A percentile compares a stretch with the other conserved stretches of the same genome.
Evolutionary conservation across 1,140 invertebrate species (phyloP).

Genomic region (Gonioctena quinquepunctata): DNA sequence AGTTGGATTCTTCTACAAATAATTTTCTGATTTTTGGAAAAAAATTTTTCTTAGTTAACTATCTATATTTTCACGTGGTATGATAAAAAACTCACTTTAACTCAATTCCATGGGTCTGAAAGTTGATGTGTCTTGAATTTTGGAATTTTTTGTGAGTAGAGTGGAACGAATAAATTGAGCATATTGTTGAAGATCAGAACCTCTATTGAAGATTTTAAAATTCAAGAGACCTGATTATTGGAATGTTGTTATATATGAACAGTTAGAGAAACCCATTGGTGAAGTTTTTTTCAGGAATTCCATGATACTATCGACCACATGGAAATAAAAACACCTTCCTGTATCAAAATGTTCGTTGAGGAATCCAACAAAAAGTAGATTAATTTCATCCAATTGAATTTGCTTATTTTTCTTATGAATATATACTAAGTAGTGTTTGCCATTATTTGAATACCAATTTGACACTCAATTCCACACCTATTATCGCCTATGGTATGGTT

Average conservation of each 20-base stretch:
- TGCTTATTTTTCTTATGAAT: conserved; percentile 14
- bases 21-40: neutral
- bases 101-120: no score
- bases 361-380: conserved; percentile 9
- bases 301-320: neutral
- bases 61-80: no score
- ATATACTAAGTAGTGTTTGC: conserved; percentile 5
- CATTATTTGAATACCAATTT: neutral
- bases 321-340: neutral
- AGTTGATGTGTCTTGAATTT: no score
- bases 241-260: no score
- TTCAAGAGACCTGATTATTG: no score
- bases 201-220: no score
- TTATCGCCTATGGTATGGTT: neutral
- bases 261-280: no score
- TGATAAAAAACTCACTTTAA: no score
- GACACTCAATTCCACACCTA: neutral
- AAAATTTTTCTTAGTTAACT: neutral
- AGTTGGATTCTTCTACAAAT: neutral
- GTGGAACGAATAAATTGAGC: no score
- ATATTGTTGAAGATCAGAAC: no score
- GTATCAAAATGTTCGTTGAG: neutral
- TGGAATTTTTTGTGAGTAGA: no score
- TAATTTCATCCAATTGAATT: conserved; percentile 2
- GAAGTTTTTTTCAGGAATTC: no score